phyloP scores from a whole-genome alignment of 2,888 invertebrate genomes.

The Copidosoma aretas region DNA sequence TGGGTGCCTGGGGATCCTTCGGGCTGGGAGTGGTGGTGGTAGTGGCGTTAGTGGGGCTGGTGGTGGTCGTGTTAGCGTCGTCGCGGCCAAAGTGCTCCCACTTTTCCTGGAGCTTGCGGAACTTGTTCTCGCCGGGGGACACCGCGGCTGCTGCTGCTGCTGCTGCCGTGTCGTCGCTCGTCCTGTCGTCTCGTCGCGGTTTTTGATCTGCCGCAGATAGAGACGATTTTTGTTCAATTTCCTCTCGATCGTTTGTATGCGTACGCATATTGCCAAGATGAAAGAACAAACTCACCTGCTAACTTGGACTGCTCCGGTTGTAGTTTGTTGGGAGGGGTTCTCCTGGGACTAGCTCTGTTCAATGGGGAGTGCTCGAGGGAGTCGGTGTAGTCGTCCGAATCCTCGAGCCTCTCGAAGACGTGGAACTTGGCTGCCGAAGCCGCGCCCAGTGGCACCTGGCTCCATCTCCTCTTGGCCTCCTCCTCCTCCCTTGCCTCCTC shows the following conservation, averaged over 20 bases:
- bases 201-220: slow-evolving; percentile 32
- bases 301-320: slow-evolving; percentile 27
- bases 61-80: slow-evolving; percentile 2
- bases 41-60: background rate
- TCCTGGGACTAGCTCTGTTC: slow-evolving; percentile 42
- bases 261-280: no score
- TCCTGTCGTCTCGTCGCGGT: slow-evolving; percentile 44
- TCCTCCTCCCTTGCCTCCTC: slow-evolving; percentile 63
- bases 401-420: slow-evolving; percentile 74
- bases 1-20: slow-evolving; percentile 8
- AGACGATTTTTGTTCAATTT: no score
- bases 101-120: slow-evolving; percentile 77
- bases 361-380: slow-evolving; percentile 71
- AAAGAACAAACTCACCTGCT: no score
- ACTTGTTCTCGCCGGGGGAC: slow-evolving; percentile 67
- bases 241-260: no score
- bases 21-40: background rate
- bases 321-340: slow-evolving; percentile 13
- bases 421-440: slow-evolving; percentile 69
- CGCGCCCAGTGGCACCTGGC: slow-evolving; percentile 70
- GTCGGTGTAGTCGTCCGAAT: slow-evolving; percentile 76
- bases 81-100: slow-evolving; percentile 69
- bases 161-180: slow-evolving; percentile 57
- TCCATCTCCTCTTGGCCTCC: slow-evolving; percentile 73
- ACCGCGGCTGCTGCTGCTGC: slow-evolving; percentile 55